Base-by-base conservation (phyloP, 2,888 invertebrate genomes). In the Tetanocera ferruginea region DNA sequence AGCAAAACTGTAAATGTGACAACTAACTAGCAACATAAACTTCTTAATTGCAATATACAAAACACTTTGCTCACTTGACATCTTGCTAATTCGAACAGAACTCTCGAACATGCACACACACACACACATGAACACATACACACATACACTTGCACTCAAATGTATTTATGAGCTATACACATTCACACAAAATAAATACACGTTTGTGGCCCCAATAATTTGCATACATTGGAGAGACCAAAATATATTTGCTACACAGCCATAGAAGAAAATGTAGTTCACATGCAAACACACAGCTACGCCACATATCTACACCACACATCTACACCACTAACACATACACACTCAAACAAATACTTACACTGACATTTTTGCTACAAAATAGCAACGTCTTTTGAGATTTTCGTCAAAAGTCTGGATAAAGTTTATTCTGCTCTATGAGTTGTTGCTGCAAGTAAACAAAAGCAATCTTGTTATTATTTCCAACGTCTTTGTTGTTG, bases 1-100 rank as follows among this genome's bases (percentile, higher is more conserved):
- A 43, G 2, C 11, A 11, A 43, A 43, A 43, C 43, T 43, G 14
- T 11, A 43, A 43, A 43, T 43, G 37, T 43, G 43, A 43, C 43
- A 43, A 25, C 9, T 25, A 23, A 23, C 28, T 25, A 4, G 19
- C 57, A 19, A 23, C 19, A 19, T 23, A 23, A 60, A 60, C 57
- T 60, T 60, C 57, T 60, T 60, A 60, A 60, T 60, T 60, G 57
- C 57, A 28, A 60, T 60, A 28, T 28, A 60, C 57, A 60, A 19
- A 19, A 60, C 57, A 60, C 57, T 60, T 28, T 28, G 28, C 57
- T 60, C 28, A 28, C 6, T 28, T 19, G 57, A 23, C 57, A 28
- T 19, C 23, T 60, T 19, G 19, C 57, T 60, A 11, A 28, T 43
- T 43, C 11, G 14, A 43, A 43, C 43, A 43, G 43, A 43, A 14